Percentiles rank a stretch among this genome's conserved stretches.
phyloP scores from a whole-genome alignment of 2,113 vertebrate species.

The Telmatochromis sp. region DNA sequence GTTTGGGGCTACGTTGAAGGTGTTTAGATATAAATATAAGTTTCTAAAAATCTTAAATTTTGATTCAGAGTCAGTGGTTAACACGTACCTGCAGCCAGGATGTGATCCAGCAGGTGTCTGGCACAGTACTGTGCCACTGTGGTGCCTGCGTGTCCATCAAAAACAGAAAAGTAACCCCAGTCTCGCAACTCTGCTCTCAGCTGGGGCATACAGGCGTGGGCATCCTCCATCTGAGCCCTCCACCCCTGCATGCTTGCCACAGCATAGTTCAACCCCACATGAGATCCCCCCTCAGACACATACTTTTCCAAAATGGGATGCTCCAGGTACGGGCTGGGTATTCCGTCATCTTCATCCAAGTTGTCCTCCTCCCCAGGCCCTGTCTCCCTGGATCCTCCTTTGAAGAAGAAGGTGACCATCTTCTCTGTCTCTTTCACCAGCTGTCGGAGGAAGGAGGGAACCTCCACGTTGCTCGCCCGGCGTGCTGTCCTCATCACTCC shows the following conservation, averaged over 20 bases:
- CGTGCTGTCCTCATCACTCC: conserved; percentile 64
- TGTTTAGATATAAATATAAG: background rate
- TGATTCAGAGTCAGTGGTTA: background rate
- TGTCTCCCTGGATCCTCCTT: conserved; percentile 51
- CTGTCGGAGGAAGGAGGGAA: conserved; percentile 71
- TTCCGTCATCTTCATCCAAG: conserved; percentile 34
- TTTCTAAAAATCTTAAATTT: background rate
- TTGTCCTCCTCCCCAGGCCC: conserved; percentile 35
- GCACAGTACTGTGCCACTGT: conserved; percentile 75
- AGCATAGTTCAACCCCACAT: conserved; percentile 61
- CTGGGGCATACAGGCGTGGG: conserved; percentile 66
- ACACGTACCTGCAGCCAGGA: conserved; percentile 66
- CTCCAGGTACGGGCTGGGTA: conserved; percentile 60
- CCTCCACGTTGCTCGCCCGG: conserved; percentile 68
- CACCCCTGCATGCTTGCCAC: conserved; percentile 75
- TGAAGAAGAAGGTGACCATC: conserved; percentile 75
- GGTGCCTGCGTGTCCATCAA: conserved; percentile 74
- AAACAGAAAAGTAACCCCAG: conserved; percentile 77
- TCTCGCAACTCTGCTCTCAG: conserved; percentile 50
- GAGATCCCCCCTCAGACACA: conserved; percentile 61
- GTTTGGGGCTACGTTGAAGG: background rate
- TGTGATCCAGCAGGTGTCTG: conserved; percentile 69
- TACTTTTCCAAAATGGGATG: conserved; percentile 66
- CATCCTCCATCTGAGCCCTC: conserved; percentile 76
- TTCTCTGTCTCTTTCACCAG: conserved; percentile 71